Conservation (phyloP, 2,888 invertebrate genomes). For the Melinaea marsaeus region DNA sequence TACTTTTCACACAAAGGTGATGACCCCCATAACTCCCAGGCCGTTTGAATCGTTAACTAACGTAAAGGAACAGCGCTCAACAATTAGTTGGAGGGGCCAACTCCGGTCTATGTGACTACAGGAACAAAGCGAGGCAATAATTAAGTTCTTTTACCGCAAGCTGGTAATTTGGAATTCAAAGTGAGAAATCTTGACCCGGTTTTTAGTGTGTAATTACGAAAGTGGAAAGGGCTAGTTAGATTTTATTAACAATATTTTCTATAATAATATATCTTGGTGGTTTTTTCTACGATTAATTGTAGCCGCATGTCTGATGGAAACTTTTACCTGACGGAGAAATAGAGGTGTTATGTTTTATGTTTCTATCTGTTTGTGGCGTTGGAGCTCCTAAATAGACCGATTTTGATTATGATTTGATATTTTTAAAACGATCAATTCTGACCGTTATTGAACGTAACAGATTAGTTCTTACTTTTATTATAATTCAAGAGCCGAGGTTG, state of each 20-base stretch:
- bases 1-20: constrained; percentile 5
- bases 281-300: no score
- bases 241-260: neutral
- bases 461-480: no score
- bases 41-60: constrained; percentile 1
- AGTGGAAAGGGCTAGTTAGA: neutral
- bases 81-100: constrained; percentile 3
- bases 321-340: no score
- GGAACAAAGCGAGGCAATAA: constrained; percentile 6
- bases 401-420: no score
- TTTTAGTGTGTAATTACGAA: neutral
- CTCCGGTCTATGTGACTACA: constrained; percentile 6
- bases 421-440: no score
- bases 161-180: neutral
- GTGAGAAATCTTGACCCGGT: constrained; percentile 1
- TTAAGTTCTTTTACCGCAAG: constrained; percentile 3
- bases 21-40: neutral
- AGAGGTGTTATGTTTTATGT: no score
- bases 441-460: no score
- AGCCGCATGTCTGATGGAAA: no score
- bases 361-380: no score
- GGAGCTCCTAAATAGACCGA: no score
- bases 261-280: neutral
- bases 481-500: no score
- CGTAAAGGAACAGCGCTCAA: neutral